A percentile compares a stretch with the other conserved stretches of the same genome.
Conservation (phyloP, 2,888 invertebrate species). For the Aquatica leii region DNA sequence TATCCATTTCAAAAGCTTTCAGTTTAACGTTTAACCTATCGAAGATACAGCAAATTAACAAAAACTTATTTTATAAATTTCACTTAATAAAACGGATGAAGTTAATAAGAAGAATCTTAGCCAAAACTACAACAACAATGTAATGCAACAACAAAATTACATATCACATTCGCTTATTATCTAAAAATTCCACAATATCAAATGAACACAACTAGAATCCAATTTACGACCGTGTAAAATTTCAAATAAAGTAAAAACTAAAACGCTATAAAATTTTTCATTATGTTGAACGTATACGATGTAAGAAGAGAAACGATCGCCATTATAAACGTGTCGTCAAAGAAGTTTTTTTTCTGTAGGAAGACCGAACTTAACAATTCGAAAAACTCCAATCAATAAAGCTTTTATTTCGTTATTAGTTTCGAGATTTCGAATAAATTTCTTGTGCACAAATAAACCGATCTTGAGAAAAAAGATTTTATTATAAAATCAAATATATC, state of each 20-base stretch:
- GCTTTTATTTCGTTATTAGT: constrained; percentile 12
- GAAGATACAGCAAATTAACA: too few relatives aligned
- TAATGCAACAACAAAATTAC: too few relatives aligned
- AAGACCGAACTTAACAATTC: constrained; percentile 41
- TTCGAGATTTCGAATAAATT: neutral
- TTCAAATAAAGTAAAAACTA: constrained; percentile 33
- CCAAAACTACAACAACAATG: too few relatives aligned
- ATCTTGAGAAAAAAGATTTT: neutral
- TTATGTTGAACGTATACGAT: constrained; percentile 51
- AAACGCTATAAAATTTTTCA: constrained; percentile 54
- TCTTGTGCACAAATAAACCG: neutral
- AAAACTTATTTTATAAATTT: too few relatives aligned
- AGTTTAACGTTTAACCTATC: too few relatives aligned
- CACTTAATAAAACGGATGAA: too few relatives aligned
- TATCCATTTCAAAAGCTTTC: too few relatives aligned
- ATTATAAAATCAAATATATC: constrained; percentile 8
- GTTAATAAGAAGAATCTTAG: too few relatives aligned
- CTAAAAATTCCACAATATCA: too few relatives aligned
- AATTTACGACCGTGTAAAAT: constrained; percentile 32
- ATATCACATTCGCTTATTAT: too few relatives aligned
- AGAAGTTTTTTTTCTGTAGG: constrained; percentile 39
- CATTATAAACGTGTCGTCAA: constrained; percentile 52
- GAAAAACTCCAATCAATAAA: constrained; percentile 39
- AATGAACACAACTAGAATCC: constrained; percentile 13
- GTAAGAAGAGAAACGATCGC: constrained; percentile 49